Evolutionary conservation across 2,113 vertebrate genomes (phyloP).

Genomic region (Patagioenas fasciata): DNA sequence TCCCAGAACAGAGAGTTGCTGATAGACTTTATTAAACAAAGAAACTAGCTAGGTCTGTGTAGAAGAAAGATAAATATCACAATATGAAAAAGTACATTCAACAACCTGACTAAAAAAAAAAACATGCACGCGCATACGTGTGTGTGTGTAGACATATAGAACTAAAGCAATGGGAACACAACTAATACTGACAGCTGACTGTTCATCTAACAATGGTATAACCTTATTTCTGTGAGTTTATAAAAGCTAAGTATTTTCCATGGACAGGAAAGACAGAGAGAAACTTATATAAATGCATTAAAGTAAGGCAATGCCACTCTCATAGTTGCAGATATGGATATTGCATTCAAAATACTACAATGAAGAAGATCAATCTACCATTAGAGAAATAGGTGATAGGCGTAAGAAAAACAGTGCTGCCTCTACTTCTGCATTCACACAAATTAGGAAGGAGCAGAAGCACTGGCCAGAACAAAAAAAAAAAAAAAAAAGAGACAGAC

Average conservation of each 20-base stretch:
- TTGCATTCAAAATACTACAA: neutral
- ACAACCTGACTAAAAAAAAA: neutral
- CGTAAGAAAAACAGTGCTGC: neutral
- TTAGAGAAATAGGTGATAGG: neutral
- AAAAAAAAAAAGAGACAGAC: neutral
- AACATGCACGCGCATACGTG: accelerated
- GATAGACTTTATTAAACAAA: neutral
- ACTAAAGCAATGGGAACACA: neutral
- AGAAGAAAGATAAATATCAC: neutral
- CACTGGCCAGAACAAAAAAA: neutral
- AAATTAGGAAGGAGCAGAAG: neutral
- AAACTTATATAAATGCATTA: neutral
- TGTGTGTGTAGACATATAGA: neutral
- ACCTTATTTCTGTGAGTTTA: neutral
- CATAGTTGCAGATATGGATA: neutral
- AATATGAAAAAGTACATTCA: neutral
- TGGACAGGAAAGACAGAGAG: neutral
- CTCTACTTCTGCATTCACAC: neutral
- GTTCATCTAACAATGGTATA: neutral
- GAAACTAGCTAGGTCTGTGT: neutral
- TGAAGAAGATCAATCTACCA: neutral
- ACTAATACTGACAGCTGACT: neutral
- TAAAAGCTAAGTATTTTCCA: neutral
- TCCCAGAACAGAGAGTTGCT: neutral
- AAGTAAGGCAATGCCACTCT: neutral